phyloP scores from a whole-genome alignment of 2,888 invertebrate genomes.

The Salticus scenicus region DNA sequence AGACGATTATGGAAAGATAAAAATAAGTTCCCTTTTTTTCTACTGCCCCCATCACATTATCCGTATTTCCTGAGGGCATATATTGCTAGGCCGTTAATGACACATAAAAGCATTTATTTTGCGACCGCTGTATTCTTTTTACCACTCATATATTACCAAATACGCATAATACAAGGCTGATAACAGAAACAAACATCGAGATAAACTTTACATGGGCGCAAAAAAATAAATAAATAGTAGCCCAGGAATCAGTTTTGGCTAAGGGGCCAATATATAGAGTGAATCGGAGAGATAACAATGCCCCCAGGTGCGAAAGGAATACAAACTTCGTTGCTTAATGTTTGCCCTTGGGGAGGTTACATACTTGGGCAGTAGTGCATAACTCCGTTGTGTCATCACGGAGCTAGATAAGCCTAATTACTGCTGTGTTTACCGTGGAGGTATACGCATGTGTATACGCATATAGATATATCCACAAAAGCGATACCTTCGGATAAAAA shows the following conservation, averaged over 20 bases:
- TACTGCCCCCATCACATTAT: slow-evolving; percentile 20
- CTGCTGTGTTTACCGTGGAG: slow-evolving; percentile 53
- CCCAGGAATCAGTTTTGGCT: slow-evolving; percentile 52
- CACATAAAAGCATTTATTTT: slow-evolving; percentile 63
- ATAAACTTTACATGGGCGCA: slow-evolving; percentile 47
- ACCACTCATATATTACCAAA: slow-evolving; percentile 28
- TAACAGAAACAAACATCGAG: slow-evolving; percentile 63
- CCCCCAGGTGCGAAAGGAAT: slow-evolving; percentile 30
- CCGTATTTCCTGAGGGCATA: slow-evolving; percentile 56
- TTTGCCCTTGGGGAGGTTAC: slow-evolving; percentile 39
- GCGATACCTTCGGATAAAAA: slow-evolving; percentile 52
- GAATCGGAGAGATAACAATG: slow-evolving; percentile 51
- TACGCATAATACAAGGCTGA: slow-evolving; percentile 36
- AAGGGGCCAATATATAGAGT: slow-evolving; percentile 45
- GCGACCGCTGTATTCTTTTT: slow-evolving; percentile 39
- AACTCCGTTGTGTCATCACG: slow-evolving; percentile 46
- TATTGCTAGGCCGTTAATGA: slow-evolving; percentile 58
- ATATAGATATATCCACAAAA: slow-evolving; percentile 46
- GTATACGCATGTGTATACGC: slow-evolving; percentile 26
- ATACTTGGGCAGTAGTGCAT: slow-evolving; percentile 49
- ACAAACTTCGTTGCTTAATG: slow-evolving; percentile 62
- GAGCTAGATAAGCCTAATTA: slow-evolving; percentile 65
- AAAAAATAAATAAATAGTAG: slow-evolving; percentile 38
- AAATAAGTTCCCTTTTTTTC: slow-evolving; percentile 18
- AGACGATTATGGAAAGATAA: slow-evolving; percentile 43